Percentiles rank a stretch among this genome's conserved stretches.
Evolutionary conservation across 2,797 vertebrate genomes (phyloP).

Genomic region (Neosalanx taihuensis): DNA sequence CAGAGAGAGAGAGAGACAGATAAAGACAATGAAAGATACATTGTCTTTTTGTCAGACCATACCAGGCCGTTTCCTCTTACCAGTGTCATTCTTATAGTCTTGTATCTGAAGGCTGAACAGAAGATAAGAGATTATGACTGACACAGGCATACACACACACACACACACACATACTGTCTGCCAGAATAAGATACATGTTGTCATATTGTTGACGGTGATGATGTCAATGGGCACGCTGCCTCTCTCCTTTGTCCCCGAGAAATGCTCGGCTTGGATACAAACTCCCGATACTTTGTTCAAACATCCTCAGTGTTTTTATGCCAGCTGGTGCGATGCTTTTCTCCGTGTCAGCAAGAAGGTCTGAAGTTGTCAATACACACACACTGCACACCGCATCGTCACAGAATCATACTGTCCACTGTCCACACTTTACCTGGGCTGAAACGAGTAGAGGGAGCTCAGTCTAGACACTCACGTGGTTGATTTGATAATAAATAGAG

Average conservation of each 20-base stretch:
- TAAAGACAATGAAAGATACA: slow-evolving; percentile 8
- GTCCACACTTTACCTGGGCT: no score
- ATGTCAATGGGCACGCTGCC: slow-evolving; percentile 14
- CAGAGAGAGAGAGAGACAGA: background rate
- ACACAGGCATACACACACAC: background rate
- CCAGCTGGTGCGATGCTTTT: background rate
- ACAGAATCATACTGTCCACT: no score
- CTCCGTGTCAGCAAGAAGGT: no score
- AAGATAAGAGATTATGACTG: slow-evolving; percentile 11
- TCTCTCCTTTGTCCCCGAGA: background rate
- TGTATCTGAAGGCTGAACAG: slow-evolving; percentile 28
- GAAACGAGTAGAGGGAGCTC: no score
- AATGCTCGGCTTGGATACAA: background rate
- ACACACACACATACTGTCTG: slow-evolving; percentile 1
- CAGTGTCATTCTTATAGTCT: slow-evolving; percentile 14
- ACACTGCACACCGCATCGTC: no score
- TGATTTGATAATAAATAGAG: no score
- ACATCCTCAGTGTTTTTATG: background rate
- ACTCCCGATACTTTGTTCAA: background rate
- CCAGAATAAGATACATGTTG: slow-evolving; percentile 15
- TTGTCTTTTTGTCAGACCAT: slow-evolving; percentile 7
- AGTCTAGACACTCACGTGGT: no score
- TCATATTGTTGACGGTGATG: slow-evolving; percentile 21
- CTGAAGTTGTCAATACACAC: no score
- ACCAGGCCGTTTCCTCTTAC: background rate